These are phyloP conservation scores for Pangasius djambal DNA, from an alignment of 2,797 vertebrate species.

Conservation along the genomic window DNA sequence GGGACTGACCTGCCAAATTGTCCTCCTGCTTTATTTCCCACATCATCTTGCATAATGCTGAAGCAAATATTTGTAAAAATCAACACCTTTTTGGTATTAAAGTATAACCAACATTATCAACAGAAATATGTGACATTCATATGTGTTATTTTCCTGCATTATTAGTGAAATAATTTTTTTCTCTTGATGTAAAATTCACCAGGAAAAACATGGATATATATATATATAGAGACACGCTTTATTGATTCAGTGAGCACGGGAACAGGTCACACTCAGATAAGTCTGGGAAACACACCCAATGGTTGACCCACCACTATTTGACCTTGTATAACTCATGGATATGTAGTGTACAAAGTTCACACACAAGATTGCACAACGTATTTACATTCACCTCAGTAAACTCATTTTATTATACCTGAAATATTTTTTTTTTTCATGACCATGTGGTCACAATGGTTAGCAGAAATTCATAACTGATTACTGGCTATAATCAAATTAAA, in stretches of 20 bases:
- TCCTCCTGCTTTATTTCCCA: conserved; percentile 62
- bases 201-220: background rate
- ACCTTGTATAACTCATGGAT: conserved; percentile 3
- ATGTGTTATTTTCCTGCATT: background rate
- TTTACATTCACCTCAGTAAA: background rate
- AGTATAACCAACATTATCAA: background rate
- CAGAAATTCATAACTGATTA: background rate
- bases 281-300: conserved; percentile 42
- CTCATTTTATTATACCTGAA: background rate
- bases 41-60: background rate
- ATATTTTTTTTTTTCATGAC: background rate
- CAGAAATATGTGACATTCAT: background rate
- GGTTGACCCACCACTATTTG: background rate
- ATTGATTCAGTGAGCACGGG: background rate
- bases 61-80: too few species aligned
- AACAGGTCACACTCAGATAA: conserved; percentile 4
- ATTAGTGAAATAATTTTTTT: background rate
- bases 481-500: background rate
- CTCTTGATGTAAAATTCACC: background rate
- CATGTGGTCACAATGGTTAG: background rate
- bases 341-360: background rate
- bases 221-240: background rate
- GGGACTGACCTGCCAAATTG: conserved; percentile 46
- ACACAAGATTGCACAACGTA: background rate
- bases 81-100: background rate